These are phyloP conservation scores for Coelogynopora nodosa DNA, from an alignment of 2,888 invertebrate genomes.

Conservation along the genomic window DNA sequence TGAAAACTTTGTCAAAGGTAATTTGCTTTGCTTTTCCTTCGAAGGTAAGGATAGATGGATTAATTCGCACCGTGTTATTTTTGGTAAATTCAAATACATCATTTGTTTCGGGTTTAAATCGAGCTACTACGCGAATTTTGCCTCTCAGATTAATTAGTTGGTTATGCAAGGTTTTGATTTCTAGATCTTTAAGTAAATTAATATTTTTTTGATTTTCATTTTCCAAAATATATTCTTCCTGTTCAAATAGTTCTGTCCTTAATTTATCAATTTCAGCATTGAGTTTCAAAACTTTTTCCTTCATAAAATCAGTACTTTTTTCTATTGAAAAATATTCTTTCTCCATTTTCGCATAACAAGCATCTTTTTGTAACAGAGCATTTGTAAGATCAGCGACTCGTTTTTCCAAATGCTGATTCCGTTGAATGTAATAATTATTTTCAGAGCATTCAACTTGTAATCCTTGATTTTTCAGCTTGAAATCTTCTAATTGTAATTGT, in stretches of 20 bases:
- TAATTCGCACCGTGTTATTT: conserved; percentile 15
- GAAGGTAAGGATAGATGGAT: neutral
- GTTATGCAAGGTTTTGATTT: conserved; percentile 38
- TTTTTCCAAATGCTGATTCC: conserved; percentile 6
- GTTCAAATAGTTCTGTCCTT: neutral
- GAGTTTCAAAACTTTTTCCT: neutral
- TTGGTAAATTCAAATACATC: conserved; percentile 21
- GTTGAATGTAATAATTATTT: neutral
- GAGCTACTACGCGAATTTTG: conserved; percentile 35
- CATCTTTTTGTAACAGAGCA: neutral
- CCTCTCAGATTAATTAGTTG: conserved; percentile 35
- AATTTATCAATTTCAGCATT: conserved; percentile 18
- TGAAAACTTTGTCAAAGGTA: conserved; percentile 26
- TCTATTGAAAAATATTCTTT: neutral
- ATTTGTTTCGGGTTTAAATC: conserved; percentile 40
- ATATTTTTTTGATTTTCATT: neutral
- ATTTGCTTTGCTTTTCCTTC: neutral
- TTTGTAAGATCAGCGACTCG: neutral
- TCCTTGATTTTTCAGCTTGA: neutral
- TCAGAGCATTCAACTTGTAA: conserved; percentile 12
- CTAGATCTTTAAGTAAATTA: conserved; percentile 20
- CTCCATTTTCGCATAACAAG: neutral
- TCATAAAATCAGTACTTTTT: neutral
- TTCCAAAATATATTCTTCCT: neutral
- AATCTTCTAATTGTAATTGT: neutral